A percentile compares a stretch with the other conserved stretches of the same genome.
phyloP scores from a whole-genome alignment of 2,888 invertebrate genomes.

The Pedicia rivosa region DNA sequence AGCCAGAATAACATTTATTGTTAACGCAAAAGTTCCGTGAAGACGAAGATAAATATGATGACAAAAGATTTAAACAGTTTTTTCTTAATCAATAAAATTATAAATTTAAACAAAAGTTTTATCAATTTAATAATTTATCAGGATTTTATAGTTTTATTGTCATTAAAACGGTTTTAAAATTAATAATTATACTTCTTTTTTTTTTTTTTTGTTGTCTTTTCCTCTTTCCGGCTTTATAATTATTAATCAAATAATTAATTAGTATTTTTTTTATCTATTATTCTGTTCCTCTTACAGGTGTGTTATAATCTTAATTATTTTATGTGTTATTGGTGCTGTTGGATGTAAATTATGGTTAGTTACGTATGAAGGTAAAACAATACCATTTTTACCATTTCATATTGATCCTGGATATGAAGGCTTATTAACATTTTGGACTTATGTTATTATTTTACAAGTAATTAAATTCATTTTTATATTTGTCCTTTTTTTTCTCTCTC shows the following conservation, averaged over 20 bases:
- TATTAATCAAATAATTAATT: neutral
- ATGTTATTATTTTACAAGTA: constrained; percentile 86
- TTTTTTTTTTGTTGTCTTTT: too few relatives aligned
- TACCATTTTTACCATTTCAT: constrained; percentile 50
- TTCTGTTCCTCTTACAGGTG: constrained; percentile 35
- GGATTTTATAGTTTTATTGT: too few relatives aligned
- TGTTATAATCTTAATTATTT: constrained; percentile 72
- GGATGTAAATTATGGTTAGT: constrained; percentile 76
- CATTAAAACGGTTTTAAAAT: too few relatives aligned
- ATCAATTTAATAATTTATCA: too few relatives aligned
- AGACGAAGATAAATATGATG: too few relatives aligned
- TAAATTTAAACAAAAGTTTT: too few relatives aligned
- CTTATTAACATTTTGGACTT: constrained; percentile 85
- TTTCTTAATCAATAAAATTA: too few relatives aligned
- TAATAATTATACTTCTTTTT: constrained; percentile 1
- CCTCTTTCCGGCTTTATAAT: neutral
- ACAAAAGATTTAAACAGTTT: too few relatives aligned
- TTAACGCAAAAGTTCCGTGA: too few relatives aligned
- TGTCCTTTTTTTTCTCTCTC: too few relatives aligned
- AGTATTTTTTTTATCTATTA: constrained; percentile 3
- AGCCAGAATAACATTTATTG: too few relatives aligned
- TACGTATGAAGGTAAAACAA: constrained; percentile 31
- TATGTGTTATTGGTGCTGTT: constrained; percentile 82
- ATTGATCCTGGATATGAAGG: constrained; percentile 54
- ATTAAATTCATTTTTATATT: too few relatives aligned